phyloP scores from a whole-genome alignment of 2,888 invertebrate genomes.

The Drosophila villosipedis region DNA sequence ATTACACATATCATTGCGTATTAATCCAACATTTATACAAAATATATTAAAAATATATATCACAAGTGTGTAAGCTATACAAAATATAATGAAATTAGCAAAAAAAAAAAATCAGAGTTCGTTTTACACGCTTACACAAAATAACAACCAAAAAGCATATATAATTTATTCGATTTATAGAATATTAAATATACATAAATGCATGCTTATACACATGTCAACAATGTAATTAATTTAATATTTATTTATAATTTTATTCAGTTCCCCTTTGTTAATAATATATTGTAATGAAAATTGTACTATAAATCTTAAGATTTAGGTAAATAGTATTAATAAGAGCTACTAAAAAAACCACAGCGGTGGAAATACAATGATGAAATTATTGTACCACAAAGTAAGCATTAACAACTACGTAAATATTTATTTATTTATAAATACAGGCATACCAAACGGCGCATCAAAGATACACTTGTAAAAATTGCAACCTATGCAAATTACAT shows the following conservation, averaged over 20 bases:
- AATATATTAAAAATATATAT: constrained; percentile 48
- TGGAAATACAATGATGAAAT: constrained; percentile 39
- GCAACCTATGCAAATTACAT: constrained; percentile 62
- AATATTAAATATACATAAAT: constrained; percentile 39
- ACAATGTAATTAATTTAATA: constrained; percentile 45
- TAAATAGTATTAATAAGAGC: constrained; percentile 50
- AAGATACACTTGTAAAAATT: constrained; percentile 56
- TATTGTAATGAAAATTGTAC: constrained; percentile 61
- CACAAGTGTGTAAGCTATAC: constrained; percentile 27
- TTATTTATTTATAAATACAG: constrained; percentile 75
- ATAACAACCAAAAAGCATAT: constrained; percentile 26
- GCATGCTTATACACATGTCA: constrained; percentile 65
- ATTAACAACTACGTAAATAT: constrained; percentile 43
- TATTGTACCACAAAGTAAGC: constrained; percentile 40
- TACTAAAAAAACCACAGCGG: constrained; percentile 31
- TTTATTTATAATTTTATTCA: constrained; percentile 49
- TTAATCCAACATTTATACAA: constrained; percentile 55
- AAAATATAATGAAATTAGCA: constrained; percentile 33
- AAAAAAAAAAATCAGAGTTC: constrained; percentile 21
- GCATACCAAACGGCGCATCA: constrained; percentile 65
- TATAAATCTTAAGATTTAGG: constrained; percentile 48
- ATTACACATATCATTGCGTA: constrained; percentile 77
- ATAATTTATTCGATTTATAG: constrained; percentile 39
- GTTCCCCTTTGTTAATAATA: constrained; percentile 50
- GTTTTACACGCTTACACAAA: constrained; percentile 17